Percentiles rank a stretch among this genome's conserved stretches.
phyloP scores from a whole-genome alignment of 2,113 vertebrate species.

The Procavia capensis region DNA sequence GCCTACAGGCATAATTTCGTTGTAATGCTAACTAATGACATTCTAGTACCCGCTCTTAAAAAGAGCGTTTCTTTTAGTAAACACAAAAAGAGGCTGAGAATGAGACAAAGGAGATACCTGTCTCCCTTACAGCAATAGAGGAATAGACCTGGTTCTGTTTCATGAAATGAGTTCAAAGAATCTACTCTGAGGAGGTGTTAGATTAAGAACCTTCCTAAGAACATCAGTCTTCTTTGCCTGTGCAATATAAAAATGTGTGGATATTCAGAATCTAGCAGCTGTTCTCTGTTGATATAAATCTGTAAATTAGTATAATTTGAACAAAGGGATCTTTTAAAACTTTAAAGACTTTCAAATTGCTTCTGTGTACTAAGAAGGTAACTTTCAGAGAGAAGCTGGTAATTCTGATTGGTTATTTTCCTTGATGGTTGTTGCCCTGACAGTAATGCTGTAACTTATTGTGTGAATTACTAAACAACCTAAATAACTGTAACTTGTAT shows the following conservation, averaged over 20 bases:
- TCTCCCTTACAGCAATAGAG: background rate
- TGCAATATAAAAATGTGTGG: conserved; percentile 39
- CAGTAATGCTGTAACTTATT: background rate
- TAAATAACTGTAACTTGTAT: background rate
- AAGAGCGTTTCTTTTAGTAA: conserved; percentile 21
- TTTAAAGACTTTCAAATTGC: conserved; percentile 41
- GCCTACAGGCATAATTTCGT: background rate
- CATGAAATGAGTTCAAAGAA: background rate
- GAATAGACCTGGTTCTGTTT: background rate
- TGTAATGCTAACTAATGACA: background rate
- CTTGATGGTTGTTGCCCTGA: background rate
- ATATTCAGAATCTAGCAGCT: conserved; percentile 21
- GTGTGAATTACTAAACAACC: too few species aligned
- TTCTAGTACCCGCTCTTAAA: background rate
- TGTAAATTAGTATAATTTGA: background rate
- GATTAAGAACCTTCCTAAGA: conserved; percentile 7
- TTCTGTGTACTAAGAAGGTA: background rate
- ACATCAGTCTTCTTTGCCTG: background rate
- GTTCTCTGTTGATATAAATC: background rate
- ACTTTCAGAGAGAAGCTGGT: conserved; percentile 13
- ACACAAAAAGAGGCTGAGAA: background rate
- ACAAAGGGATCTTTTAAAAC: conserved; percentile 9
- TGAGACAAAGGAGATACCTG: background rate
- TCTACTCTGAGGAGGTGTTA: conserved; percentile 3
- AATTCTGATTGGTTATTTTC: background rate